Base-by-base conservation (phyloP, 92 coral and sea anemone species). In the Phymanthus crucifer region DNA sequence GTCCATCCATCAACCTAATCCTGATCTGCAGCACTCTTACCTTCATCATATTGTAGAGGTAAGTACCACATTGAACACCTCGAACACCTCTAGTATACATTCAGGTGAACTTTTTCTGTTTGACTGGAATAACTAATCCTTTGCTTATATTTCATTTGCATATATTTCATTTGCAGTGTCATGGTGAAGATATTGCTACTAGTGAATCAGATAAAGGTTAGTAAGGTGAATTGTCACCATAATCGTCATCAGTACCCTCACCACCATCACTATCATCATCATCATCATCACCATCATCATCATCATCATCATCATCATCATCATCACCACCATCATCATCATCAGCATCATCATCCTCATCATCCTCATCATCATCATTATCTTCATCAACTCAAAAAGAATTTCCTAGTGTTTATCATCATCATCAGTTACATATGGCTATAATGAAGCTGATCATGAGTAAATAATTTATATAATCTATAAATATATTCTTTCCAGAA, bases 131-230 rank as follows among this genome's bases (percentile, higher is more conserved):
- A n/a, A n/a, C n/a, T n/a, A n/a, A n/a, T 43, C 13, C 13, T 43
- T 45, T 45, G 50, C n/a, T 65, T 40, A 74, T 11, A 7, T 19
- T 78, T n/a, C n/a, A n/a, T n/a, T n/a, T n/a, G n/a, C n/a, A n/a
- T 56, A 47, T 66, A 38, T 46, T 2, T 1, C 26, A 3, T 19
- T 75, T 24, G 11, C 32, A 64, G 34, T 56, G 66, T 78, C 50
- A 29, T 17, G 76, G 81, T 81, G 72, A 52, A 93, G 96, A 64
- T 40, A 57, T 61, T 61, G 14, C 14, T 17, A 61, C 75, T 29
- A 90, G 91, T 70, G 99, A 89, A 81, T 96, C 99, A 67, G 99
- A 96, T 69, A 96, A 96, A 93, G 99, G 97, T 93, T 82, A 33
- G 73, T 14, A 65, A 21, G 8, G n/a, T n/a, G n/a, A n/a, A 76